Evolutionary conservation across 1,140 invertebrate species (phyloP).

Genomic region (Hypsibius dujardini): DNA sequence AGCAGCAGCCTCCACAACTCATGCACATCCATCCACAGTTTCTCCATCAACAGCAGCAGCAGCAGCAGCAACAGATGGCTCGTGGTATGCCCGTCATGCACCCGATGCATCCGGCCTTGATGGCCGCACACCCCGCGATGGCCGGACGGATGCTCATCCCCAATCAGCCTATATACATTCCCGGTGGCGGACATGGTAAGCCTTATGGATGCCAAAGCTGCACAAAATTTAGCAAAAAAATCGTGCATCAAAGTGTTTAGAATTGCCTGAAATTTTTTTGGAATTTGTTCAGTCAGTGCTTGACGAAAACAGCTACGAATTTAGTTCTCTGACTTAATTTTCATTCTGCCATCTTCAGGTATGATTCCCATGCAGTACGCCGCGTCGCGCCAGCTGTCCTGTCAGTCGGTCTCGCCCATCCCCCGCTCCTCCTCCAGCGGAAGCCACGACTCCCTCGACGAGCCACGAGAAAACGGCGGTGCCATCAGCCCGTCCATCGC

Average conservation of each 20-base stretch:
- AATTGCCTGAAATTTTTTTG: no score
- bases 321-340: no score
- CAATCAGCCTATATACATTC: background rate
- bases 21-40: constrained; percentile 20
- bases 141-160: background rate
- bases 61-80: background rate
- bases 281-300: no score
- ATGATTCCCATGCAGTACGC: background rate
- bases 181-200: background rate
- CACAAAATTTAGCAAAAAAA: no score
- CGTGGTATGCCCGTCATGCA: background rate
- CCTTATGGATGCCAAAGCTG: no score
- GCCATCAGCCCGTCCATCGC: constrained; percentile 18
- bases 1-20: background rate
- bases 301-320: no score
- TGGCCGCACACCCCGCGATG: background rate
- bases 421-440: constrained; percentile 7
- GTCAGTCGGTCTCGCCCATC: constrained; percentile 4
- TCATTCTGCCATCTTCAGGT: no score
- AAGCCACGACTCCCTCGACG: background rate
- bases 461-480: constrained; percentile 2
- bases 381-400: background rate
- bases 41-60: constrained; percentile 16
- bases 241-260: no score
- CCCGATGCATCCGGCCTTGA: background rate